phyloP scores from a whole-genome alignment of 2,797 vertebrate genomes.

The Halcyon smyrnensis region DNA sequence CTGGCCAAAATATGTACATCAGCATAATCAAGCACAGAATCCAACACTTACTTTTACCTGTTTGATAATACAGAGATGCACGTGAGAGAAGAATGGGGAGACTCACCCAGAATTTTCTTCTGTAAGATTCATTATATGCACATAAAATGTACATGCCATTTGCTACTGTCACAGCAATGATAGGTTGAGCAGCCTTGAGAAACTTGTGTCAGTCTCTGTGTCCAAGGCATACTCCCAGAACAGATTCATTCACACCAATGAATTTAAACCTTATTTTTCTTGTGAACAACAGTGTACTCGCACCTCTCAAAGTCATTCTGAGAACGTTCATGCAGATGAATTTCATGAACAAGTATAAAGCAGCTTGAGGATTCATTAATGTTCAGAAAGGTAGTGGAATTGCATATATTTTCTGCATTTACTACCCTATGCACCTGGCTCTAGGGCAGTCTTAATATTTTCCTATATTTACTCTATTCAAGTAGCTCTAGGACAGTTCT shows the following conservation, averaged over 20 bases:
- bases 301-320: slow-evolving; percentile 8
- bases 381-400: not conserved
- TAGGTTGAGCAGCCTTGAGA: not conserved
- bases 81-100: not conserved
- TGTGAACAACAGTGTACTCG: not conserved
- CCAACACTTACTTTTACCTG: not conserved
- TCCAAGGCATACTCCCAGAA: not conserved
- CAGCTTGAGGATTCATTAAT: not conserved
- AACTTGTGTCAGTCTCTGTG: not conserved
- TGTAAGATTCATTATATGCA: not conserved
- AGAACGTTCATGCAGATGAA: not conserved
- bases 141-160: not conserved
- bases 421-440: not conserved
- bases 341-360: not conserved
- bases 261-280: not conserved
- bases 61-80: not conserved
- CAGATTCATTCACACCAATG: not conserved
- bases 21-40: not conserved
- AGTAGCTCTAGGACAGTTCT: not conserved
- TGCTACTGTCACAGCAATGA: not conserved
- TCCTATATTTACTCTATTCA: not conserved
- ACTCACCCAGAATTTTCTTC: not conserved
- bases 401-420: not conserved
- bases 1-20: not conserved
- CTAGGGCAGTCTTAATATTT: not conserved